A percentile compares a stretch with the other conserved stretches of the same genome.
Conservation (phyloP, 2,888 invertebrate species). For the Sycophila texana region DNA sequence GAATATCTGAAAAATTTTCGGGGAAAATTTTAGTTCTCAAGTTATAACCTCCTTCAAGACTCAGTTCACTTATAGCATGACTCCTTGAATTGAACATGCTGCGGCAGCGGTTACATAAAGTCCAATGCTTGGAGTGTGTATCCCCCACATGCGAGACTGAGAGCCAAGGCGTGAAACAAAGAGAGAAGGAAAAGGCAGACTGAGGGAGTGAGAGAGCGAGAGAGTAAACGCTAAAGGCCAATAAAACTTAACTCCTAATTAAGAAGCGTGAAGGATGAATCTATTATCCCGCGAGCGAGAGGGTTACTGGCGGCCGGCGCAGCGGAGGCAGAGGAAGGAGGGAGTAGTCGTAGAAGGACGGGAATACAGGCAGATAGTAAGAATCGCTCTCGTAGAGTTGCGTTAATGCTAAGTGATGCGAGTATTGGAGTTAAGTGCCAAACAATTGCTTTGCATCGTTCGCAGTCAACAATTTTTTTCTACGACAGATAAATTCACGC, state of each 20-base stretch:
- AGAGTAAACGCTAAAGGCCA: constrained; percentile 68
- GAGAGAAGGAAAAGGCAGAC: constrained; percentile 20
- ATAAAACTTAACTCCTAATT: constrained; percentile 75
- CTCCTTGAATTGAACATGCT: constrained; percentile 32
- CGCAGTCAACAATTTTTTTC: too few relatives aligned
- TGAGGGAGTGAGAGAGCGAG: background rate
- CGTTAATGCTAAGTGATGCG: too few relatives aligned
- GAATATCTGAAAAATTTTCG: too few relatives aligned
- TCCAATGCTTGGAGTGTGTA: background rate
- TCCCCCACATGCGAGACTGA: constrained; percentile 3
- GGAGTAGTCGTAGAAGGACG: constrained; percentile 55
- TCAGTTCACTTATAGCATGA: constrained; percentile 36
- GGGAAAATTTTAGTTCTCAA: background rate
- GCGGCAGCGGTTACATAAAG: constrained; percentile 38
- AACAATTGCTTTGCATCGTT: too few relatives aligned
- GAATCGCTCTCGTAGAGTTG: too few relatives aligned
- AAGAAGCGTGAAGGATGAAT: constrained; percentile 75
- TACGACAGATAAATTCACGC: too few relatives aligned
- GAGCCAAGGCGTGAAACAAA: constrained; percentile 17
- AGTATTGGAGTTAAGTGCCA: too few relatives aligned
- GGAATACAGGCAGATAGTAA: constrained; percentile 22
- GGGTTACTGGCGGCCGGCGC: constrained; percentile 44
- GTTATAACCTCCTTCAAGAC: too few relatives aligned
- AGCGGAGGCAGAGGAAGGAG: constrained; percentile 40
- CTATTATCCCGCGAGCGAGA: constrained; percentile 68